A percentile compares a stretch with the other conserved stretches of the same genome.
Conservation (phyloP, 2,888 invertebrate genomes). For the Tetranychus truncatus region DNA sequence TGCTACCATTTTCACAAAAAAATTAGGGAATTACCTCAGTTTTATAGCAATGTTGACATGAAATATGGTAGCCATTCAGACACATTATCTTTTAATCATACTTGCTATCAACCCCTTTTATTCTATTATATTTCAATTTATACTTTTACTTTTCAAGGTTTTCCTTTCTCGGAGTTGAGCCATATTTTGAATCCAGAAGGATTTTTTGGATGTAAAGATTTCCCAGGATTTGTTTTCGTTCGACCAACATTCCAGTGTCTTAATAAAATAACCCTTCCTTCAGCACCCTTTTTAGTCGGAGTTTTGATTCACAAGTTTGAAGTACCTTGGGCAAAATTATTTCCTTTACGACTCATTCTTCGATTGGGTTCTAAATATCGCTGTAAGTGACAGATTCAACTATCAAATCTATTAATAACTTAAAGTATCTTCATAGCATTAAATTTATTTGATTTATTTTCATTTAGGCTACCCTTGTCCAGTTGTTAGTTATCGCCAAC, state of each 20-base stretch:
- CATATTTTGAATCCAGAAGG: slow-evolving; percentile 32
- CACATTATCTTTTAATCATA: not conserved
- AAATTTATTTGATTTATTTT: not conserved
- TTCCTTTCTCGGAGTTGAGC: slow-evolving; percentile 33
- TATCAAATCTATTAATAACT: too few relatives aligned
- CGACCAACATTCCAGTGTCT: slow-evolving; percentile 57
- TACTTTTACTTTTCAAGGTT: not conserved
- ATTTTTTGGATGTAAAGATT: slow-evolving; percentile 50
- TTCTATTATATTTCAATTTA: not conserved
- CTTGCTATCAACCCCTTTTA: not conserved
- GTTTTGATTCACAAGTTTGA: slow-evolving; percentile 47
- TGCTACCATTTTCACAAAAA: not conserved
- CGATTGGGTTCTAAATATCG: slow-evolving; percentile 64
- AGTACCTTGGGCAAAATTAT: slow-evolving; percentile 61
- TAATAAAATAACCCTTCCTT: slow-evolving; percentile 51
- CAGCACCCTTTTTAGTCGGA: slow-evolving; percentile 54
- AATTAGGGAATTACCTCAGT: not conserved
- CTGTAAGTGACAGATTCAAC: slow-evolving; percentile 31
- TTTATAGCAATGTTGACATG: too few relatives aligned
- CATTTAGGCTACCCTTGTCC: slow-evolving; percentile 54
- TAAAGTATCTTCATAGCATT: not conserved
- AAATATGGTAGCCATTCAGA: too few relatives aligned
- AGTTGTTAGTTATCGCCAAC: slow-evolving; percentile 51
- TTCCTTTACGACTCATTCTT: slow-evolving; percentile 49
- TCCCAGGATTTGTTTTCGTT: slow-evolving; percentile 63